Evolutionary conservation across 1,140 invertebrate genomes (phyloP), one percentile per base, ranked within the genome.

Genomic region (Cardiocondyla obscurior): DNA sequence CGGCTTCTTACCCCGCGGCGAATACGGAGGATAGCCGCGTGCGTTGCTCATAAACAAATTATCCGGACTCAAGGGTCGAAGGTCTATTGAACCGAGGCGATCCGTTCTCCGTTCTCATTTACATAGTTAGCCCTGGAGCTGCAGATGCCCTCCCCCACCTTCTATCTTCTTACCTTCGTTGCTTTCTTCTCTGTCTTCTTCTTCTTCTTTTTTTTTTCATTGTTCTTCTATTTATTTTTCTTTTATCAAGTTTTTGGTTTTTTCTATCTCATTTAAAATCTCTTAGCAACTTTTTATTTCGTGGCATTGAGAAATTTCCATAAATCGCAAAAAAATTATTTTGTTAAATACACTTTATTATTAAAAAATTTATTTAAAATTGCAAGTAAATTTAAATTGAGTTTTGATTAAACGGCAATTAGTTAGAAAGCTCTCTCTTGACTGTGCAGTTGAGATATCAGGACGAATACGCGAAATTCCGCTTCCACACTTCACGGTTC

Each of bases 11-110:
- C 88, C 90, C 87, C 86, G 72, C 88, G 91, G 92, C 88, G 86
- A 83, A 89, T 85, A 84, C 88, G 85, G 85, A 88, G 89, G 87
- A 92, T 91, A 91, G 88, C 89, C 91, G 90, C 92, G 90, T 92
- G 91, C 91, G 92, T 91, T 93, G 90, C 92, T 93, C 92, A 93
- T 94, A 94, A 94, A 94, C 93, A 94, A 94, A 94, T 94, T 94
- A 94, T 94, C 92, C 91, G 91, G 91, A 94, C 90, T 90, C 92
- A 93, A 92, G 91, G 93, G 93, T 94, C 93, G 93, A 93, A 94
- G 93, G 93, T 94, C 93, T 93, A 94, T 94, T 94, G 93, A 94
- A 94, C 93, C 92, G 93, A 93, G 90, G 89, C 90, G 90, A 93
- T 92, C 91, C 91, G 88, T 90, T 92, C 90, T 90, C 87, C 85